Percentiles rank a stretch among this genome's conserved stretches.
Conservation (phyloP, 2,113 vertebrate species). For the Gallinago paraguaiae region DNA sequence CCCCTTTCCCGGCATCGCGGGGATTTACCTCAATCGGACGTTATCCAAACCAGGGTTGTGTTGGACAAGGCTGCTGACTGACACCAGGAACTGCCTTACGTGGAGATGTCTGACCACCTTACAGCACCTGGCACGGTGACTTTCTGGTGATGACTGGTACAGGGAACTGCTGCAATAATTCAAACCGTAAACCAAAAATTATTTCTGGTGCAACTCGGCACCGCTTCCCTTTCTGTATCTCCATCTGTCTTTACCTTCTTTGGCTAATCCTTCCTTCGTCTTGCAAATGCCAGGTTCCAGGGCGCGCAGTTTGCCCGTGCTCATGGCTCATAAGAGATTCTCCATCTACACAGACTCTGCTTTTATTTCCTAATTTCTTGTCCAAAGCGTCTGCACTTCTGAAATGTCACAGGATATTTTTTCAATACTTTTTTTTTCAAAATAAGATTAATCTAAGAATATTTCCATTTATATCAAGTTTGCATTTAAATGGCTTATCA, state of each 20-base stretch:
- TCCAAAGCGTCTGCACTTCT: neutral
- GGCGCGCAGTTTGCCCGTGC: neutral
- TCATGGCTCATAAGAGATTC: neutral
- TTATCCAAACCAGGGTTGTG: neutral
- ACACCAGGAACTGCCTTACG: neutral
- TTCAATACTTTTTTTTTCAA: neutral
- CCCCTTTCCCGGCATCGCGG: neutral
- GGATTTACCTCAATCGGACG: neutral
- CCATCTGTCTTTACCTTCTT: neutral
- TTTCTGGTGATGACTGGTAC: neutral
- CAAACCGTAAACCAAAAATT: neutral
- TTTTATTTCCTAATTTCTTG: neutral
- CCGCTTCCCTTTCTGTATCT: neutral
- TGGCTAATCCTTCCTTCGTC: neutral
- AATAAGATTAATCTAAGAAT: neutral
- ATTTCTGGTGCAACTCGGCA: neutral
- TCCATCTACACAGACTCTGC: neutral
- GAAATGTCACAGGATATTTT: neutral
- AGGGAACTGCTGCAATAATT: neutral
- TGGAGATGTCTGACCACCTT: neutral
- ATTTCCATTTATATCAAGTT: neutral
- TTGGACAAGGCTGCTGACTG: neutral
- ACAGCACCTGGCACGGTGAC: neutral
- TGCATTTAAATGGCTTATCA: neutral
- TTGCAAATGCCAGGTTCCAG: neutral